Evolutionary conservation across 1,140 invertebrate genomes (phyloP).

Genomic region (Aphaenogaster floridana): DNA sequence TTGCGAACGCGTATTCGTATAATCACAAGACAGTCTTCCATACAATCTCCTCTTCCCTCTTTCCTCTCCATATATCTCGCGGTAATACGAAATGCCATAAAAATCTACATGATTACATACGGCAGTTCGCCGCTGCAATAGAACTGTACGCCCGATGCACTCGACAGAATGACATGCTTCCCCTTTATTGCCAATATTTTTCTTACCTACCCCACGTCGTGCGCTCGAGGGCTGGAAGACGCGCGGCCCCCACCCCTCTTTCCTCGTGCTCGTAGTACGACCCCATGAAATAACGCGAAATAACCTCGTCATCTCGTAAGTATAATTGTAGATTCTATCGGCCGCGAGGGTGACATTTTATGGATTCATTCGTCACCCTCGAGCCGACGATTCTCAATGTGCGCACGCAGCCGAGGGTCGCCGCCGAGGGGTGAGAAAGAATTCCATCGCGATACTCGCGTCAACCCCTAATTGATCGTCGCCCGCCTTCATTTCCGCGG

Average conservation of each 20-base stretch:
- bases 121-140: constrained; percentile 20
- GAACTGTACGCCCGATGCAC: not conserved
- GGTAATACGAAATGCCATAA: constrained; percentile 52
- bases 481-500: constrained; percentile 57
- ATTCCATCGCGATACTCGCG: constrained; percentile 64
- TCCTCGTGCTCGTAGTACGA: not conserved
- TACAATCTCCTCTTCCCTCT: not conserved
- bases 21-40: constrained; percentile 9
- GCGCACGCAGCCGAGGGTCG: constrained; percentile 14
- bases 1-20: not conserved
- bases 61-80: not conserved
- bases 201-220: not conserved
- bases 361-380: constrained; percentile 73
- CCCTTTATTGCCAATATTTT: constrained; percentile 70
- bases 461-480: constrained; percentile 56
- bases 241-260: not conserved
- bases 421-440: not conserved
- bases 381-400: constrained; percentile 4
- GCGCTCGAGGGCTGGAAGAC: constrained; percentile 19
- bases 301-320: constrained; percentile 66
- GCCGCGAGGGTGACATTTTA: constrained; percentile 62
- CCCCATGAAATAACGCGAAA: constrained; percentile 55
- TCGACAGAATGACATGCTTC: constrained; percentile 36
- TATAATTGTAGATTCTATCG: constrained; percentile 75
- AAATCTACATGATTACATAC: constrained; percentile 64